Conservation (phyloP, 1,140 invertebrate species). For the Pseudomyrmex dendroicus region DNA sequence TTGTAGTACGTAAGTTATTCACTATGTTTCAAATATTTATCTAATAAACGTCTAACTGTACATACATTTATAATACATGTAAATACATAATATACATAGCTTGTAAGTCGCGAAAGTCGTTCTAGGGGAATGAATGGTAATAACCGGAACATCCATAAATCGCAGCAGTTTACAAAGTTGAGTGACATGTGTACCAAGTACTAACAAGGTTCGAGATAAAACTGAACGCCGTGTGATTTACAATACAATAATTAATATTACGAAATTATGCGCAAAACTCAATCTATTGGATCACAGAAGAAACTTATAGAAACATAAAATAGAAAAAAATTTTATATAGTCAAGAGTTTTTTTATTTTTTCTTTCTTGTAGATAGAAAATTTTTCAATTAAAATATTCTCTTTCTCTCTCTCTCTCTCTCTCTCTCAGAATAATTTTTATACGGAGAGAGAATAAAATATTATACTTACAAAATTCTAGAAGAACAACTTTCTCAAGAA, state of each 20-base stretch:
- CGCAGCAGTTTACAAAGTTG: not conserved
- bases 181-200: constrained; percentile 35
- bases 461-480: no score
- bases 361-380: no score
- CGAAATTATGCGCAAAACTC: constrained; percentile 10
- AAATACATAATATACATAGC: constrained; percentile 64
- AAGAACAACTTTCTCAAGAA: no score
- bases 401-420: no score
- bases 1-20: constrained; percentile 23
- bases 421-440: no score
- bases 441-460: no score
- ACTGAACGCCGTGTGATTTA: constrained; percentile 9
- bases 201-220: constrained; percentile 24
- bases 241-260: constrained; percentile 12
- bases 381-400: no score
- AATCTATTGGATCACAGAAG: not conserved
- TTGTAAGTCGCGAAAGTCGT: constrained; percentile 49
- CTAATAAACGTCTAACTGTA: constrained; percentile 41
- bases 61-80: constrained; percentile 68
- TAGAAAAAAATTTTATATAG: no score
- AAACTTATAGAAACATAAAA: not conserved
- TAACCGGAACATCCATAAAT: constrained; percentile 50
- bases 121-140: constrained; percentile 69
- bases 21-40: constrained; percentile 9
- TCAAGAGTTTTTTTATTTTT: no score